Evolutionary conservation across 2,113 vertebrate species (phyloP).

Genomic region (Nyctereutes procyonoides): DNA sequence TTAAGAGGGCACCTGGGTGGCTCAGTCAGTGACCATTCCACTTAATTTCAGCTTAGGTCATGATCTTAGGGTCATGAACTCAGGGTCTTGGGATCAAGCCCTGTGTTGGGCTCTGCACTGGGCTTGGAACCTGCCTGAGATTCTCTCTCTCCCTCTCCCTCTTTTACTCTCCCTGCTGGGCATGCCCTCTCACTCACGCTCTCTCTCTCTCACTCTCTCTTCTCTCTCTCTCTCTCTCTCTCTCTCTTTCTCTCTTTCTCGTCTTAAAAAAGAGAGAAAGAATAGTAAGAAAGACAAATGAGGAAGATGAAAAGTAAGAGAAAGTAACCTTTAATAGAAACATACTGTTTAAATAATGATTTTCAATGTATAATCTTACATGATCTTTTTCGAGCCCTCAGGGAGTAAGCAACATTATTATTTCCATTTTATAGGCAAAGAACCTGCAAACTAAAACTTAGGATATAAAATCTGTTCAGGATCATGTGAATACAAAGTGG

Average conservation of each 20-base stretch:
- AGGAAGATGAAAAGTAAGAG: not conserved
- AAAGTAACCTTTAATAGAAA: not conserved
- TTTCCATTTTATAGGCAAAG: not conserved
- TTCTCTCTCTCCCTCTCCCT: not conserved
- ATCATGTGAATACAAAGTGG: not conserved
- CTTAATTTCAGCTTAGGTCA: not conserved
- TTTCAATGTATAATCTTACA: not conserved
- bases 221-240: not conserved
- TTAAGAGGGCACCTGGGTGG: not conserved
- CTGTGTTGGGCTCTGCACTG: not conserved
- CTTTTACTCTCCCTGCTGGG: no score
- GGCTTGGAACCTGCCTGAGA: not conserved
- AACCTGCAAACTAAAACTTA: conserved; percentile 1
- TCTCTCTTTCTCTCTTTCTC: not conserved
- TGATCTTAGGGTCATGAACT: not conserved
- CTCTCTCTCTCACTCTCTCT: not conserved
- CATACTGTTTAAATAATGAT: not conserved
- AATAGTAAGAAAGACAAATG: not conserved
- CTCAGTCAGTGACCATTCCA: not conserved
- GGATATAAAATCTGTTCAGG: not conserved
- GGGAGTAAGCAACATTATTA: not conserved
- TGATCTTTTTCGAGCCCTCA: not conserved
- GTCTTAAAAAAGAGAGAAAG: not conserved
- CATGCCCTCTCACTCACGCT: not conserved
- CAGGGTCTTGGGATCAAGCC: not conserved